phyloP scores from a whole-genome alignment of 2,888 invertebrate genomes.

The Xylocampa areola region DNA sequence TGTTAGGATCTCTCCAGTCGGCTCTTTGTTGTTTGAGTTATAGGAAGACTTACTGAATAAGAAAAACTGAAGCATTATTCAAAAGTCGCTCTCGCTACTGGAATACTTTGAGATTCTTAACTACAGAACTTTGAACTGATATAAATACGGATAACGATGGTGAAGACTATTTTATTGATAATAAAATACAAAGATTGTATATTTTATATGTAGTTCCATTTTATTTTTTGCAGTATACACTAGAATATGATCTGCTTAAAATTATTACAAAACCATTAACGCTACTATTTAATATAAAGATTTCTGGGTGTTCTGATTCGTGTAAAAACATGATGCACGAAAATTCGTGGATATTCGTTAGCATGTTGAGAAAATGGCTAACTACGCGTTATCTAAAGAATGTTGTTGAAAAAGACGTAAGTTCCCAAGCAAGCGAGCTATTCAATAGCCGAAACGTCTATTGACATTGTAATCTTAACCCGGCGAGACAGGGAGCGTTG shows the following conservation, averaged over 20 bases:
- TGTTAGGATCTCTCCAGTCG: conserved; percentile 80
- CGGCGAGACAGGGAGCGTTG: conserved; percentile 67
- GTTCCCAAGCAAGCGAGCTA: conserved; percentile 65
- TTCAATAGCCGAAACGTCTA: conserved; percentile 74
- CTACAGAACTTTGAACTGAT: conserved; percentile 66
- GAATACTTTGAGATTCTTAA: conserved; percentile 67
- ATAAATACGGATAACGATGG: conserved; percentile 51
- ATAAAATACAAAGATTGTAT: no score
- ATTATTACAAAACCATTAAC: no score
- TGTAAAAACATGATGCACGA: conserved; percentile 23
- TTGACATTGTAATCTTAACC: conserved; percentile 82
- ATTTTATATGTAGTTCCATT: no score
- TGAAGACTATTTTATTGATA: conserved; percentile 56
- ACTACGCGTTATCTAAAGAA: conserved; percentile 57
- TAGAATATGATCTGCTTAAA: no score
- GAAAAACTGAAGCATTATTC: conserved; percentile 80
- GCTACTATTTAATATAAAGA: background rate
- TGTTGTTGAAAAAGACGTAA: conserved; percentile 63
- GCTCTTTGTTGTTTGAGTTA: conserved; percentile 85
- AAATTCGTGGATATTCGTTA: conserved; percentile 17
- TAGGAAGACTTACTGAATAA: conserved; percentile 79
- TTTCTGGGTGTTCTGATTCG: conserved; percentile 17
- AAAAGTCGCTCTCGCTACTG: conserved; percentile 68
- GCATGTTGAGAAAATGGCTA: conserved; percentile 51
- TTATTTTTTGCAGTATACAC: background rate